Percentiles rank a stretch among this genome's conserved stretches.
Conservation (phyloP, 2,113 vertebrate genomes). For the Meles meles region DNA sequence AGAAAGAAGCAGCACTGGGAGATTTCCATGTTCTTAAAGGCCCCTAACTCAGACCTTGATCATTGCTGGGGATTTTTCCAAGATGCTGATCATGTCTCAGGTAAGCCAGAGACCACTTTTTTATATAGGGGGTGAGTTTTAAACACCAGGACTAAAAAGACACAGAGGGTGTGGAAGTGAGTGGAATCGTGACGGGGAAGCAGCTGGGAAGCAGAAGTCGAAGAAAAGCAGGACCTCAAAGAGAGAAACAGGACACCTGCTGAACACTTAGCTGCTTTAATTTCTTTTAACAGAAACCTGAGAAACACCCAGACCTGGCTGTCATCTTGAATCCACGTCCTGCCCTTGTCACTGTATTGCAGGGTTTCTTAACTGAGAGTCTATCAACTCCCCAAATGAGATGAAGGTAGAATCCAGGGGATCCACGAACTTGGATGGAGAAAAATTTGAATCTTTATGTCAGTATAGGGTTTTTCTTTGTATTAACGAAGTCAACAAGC, state of each 20-base stretch:
- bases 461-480: not conserved
- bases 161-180: not conserved
- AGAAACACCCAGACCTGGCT: not conserved
- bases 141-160: not conserved
- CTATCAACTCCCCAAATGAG: not conserved
- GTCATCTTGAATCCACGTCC: not conserved
- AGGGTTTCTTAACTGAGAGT: not conserved
- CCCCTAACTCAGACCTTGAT: not conserved
- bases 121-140: not conserved
- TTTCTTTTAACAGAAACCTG: not conserved
- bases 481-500: not conserved
- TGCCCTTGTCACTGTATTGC: not conserved
- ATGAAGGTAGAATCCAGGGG: not conserved
- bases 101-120: not conserved
- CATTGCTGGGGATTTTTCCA: not conserved
- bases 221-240: not conserved
- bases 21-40: not conserved
- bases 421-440: not conserved
- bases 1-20: not conserved
- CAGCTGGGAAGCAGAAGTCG: not conserved
- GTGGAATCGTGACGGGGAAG: not conserved
- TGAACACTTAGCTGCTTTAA: not conserved
- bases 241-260: not conserved
- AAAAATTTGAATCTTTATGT: not conserved
- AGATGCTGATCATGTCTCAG: not conserved